Conservation (phyloP, 2,113 vertebrate genomes). For the Eubucco bourcierii region DNA sequence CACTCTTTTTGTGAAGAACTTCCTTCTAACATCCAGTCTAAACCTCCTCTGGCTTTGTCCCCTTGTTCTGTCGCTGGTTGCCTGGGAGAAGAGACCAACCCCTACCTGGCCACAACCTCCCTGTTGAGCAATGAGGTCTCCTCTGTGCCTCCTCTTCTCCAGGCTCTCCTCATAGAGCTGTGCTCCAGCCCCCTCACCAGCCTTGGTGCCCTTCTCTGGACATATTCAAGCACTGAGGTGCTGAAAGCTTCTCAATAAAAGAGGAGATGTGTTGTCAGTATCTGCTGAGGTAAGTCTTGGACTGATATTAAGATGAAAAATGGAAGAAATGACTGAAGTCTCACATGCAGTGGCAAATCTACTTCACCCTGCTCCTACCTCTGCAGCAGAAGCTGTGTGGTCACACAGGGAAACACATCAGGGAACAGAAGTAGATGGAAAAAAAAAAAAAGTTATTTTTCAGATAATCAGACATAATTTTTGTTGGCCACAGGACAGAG, state of each 20-base stretch:
- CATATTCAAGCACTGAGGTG: no score
- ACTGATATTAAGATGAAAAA: neutral
- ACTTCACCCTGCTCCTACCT: neutral
- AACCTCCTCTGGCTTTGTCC: no score
- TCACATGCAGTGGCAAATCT: neutral
- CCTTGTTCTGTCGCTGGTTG: no score
- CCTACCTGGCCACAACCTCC: no score
- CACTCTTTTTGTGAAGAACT: no score
- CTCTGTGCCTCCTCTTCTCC: no score
- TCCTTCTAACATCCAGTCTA: no score
- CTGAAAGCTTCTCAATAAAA: neutral
- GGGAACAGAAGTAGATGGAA: neutral
- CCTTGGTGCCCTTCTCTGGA: no score
- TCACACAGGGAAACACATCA: neutral
- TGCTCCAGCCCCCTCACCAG: no score
- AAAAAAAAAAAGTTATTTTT: neutral
- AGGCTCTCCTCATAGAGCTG: no score
- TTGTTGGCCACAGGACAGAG: neutral
- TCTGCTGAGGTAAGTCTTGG: neutral
- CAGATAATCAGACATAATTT: neutral
- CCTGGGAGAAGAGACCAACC: no score
- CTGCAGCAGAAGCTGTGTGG: rapidly evolving
- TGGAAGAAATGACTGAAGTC: neutral
- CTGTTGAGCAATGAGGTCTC: no score
- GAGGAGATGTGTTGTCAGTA: neutral